Base-by-base conservation (phyloP, 2,113 vertebrate genomes). In the Sinocyclocheilus anshuiensis region DNA sequence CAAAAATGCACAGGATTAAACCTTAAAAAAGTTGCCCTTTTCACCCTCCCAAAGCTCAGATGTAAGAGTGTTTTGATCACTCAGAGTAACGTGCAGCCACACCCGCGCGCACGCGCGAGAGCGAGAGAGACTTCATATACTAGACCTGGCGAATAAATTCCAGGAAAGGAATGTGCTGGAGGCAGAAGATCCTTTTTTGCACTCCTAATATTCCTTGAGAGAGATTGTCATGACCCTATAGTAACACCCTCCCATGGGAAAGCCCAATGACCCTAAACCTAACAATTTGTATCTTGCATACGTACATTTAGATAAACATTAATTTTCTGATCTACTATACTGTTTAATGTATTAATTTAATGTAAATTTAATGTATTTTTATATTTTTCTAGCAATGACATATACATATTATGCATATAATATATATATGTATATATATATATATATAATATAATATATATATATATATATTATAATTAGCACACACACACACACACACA, bases 81-180 rank as follows among this genome's bases (percentile, higher is more conserved):
- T 3, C 15, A 55, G 76, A 76, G 42, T 33, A 55, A 24, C 12
- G 29, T 80, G 45, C 76, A 33, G 57, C 33, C 77, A 36, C 36
- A n/a, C 57, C 57, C 10, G n/a, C 48, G 13, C 8, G 42, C 29
- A 0, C 0, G 42, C 1, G 42, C 0, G 39, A 39, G 6, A 42
- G 39, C 9, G 42, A 45, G 42, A 45, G 42, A n/a, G 48, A 55
- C 22, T 67, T 81, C 59, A 72, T 48, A 20, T 48, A 20, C 45
- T 36, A 53, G 48, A 72, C 63, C 81, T 53, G 26, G 12, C 29
- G 20, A 29, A 22, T 50, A 59, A 6, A 67, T 81, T 81, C 79
- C 63, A 53, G 33, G 53, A 59, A 84, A 74, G 82, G 82, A 84
- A 84, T 84, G 65, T 74, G 82, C 69, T 53, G 3, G 22, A 84